Conservation (phyloP, 2,113 vertebrate genomes). For the Salvelinus sp. region DNA sequence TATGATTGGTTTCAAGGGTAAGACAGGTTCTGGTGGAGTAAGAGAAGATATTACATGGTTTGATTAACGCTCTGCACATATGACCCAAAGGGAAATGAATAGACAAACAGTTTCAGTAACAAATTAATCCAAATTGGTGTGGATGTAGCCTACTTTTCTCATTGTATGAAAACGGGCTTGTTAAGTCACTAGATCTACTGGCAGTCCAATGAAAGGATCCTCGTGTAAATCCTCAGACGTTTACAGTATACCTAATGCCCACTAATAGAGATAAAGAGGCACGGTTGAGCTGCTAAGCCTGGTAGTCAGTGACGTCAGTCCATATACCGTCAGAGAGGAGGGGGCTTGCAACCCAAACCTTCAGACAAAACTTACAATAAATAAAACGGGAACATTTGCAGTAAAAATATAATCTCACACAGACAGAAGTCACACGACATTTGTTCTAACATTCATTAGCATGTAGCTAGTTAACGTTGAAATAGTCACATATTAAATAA, state of each 20-base stretch:
- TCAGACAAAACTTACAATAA: conserved; percentile 10
- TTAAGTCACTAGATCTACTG: conserved; percentile 37
- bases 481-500: too few species aligned
- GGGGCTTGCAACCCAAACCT: conserved; percentile 36
- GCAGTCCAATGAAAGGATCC: conserved; percentile 20
- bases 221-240: conserved; percentile 45
- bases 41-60: too few species aligned
- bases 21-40: too few species aligned
- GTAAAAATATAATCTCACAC: conserved; percentile 12
- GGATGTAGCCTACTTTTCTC: conserved; percentile 1
- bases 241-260: conserved; percentile 53
- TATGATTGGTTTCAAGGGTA: not conserved
- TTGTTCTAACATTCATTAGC: conserved; percentile 1
- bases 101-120: not conserved
- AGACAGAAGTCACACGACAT: conserved; percentile 1
- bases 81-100: not conserved
- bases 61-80: too few species aligned
- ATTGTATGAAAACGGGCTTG: not conserved
- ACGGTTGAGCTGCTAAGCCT: conserved; percentile 52
- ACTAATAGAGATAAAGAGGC: conserved; percentile 49
- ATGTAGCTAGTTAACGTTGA: conserved; percentile 14
- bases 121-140: not conserved
- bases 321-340: conserved; percentile 26
- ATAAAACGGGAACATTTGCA: conserved; percentile 24
- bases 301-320: conserved; percentile 58